Evolutionary conservation across 2,888 invertebrate genomes (phyloP).

Genomic region (Aphidius colemani): DNA sequence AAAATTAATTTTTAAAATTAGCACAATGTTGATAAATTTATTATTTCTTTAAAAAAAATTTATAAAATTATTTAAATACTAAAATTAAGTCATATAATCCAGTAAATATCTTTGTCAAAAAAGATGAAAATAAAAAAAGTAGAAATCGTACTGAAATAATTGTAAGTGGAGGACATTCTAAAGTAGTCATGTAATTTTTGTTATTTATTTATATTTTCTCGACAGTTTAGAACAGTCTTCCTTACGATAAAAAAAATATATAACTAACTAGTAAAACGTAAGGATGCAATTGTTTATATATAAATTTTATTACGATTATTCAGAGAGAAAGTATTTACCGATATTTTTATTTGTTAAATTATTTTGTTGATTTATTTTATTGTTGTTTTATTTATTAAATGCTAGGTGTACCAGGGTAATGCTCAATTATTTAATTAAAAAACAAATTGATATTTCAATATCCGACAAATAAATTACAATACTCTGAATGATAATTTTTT

Average conservation of each 20-base stretch:
- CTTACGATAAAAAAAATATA: conserved; percentile 33
- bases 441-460: background rate
- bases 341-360: conserved; percentile 9
- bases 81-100: background rate
- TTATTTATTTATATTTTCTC: conserved; percentile 2
- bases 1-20: background rate
- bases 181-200: conserved; percentile 11
- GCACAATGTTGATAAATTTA: background rate
- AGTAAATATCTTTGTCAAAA: conserved; percentile 6
- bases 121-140: conserved; percentile 8
- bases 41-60: background rate
- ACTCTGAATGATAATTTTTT: too few species aligned
- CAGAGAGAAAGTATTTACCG: conserved; percentile 3
- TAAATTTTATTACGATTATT: conserved; percentile 17
- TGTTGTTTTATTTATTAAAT: conserved; percentile 4
- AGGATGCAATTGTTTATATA: conserved; percentile 12
- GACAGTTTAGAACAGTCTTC: conserved; percentile 26
- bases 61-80: background rate
- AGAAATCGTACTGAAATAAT: conserved; percentile 4
- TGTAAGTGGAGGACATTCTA: conserved; percentile 20
- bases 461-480: too few species aligned
- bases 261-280: conserved; percentile 31
- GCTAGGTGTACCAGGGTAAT: conserved; percentile 23
- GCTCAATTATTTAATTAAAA: conserved; percentile 18
- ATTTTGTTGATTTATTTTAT: conserved; percentile 9